Evolutionary conservation across 1,140 invertebrate genomes (phyloP).

Genomic region (Drosophila lacteicornis): DNA sequence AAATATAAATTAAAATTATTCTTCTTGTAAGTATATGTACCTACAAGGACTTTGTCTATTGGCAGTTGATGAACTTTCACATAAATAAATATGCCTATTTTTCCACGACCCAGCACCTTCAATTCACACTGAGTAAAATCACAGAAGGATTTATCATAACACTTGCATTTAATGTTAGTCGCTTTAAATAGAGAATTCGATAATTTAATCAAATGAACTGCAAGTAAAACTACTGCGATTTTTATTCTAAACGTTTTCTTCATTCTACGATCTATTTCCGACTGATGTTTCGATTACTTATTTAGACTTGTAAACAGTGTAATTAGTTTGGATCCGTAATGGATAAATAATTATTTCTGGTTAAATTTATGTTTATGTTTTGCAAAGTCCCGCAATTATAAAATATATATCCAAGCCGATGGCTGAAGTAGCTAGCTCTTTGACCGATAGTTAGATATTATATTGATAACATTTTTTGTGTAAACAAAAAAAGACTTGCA

Average conservation of each 20-base stretch:
- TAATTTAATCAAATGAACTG: background rate
- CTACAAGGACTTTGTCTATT: slow-evolving; percentile 3
- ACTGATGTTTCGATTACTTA: background rate
- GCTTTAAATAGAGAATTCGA: slow-evolving; percentile 11
- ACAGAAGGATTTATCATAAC: slow-evolving; percentile 16
- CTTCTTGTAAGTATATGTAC: background rate
- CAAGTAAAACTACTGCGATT: background rate
- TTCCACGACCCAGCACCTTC: slow-evolving; percentile 23
- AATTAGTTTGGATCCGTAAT: background rate
- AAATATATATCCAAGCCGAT: no score
- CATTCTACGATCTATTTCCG: background rate
- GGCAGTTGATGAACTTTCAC: slow-evolving; percentile 14
- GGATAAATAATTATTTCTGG: background rate
- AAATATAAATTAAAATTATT: background rate
- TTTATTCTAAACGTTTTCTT: background rate
- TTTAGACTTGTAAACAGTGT: background rate
- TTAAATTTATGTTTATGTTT: no score
- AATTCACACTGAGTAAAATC: slow-evolving; percentile 22
- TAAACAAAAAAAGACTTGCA: no score
- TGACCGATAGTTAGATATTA: no score
- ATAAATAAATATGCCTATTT: slow-evolving; percentile 21
- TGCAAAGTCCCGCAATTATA: no score
- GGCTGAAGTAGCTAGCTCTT: no score
- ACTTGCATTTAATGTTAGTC: slow-evolving; percentile 28
- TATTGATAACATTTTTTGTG: no score